Base-by-base conservation (phyloP, 1,140 invertebrate genomes). In the Microplitis mediator region DNA sequence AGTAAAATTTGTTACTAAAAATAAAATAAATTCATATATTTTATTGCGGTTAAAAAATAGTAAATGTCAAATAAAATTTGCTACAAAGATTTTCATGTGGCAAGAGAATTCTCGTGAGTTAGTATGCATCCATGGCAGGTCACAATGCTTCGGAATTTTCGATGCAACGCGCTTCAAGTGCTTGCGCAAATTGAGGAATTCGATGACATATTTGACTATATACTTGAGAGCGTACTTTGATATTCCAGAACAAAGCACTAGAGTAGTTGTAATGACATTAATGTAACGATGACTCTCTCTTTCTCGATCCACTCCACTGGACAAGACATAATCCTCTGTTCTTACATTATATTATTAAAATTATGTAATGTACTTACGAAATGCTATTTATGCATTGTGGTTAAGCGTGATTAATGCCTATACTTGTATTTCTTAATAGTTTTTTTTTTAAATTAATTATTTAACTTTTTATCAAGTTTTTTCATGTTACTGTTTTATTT, bases 141-240 rank as follows among this genome's bases (percentile, higher is more conserved):
- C 61, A 63, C 65, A 68, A 68, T 35, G 54, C 51, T 14, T 16
- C 11, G 54, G 51, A 68, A 56, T 54, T 58, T 58, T 23, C 56
- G 16, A 58, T 51, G 51, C 14, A 14, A 34, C 11, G 36, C 36
- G 51, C 51, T 56, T 35, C 16, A 68, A 68, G 54, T 68, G 65
- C 54, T 56, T 68, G 51, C 36, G 51, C 65, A 68, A 68, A 68
- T 68, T 54, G 51, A 36, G 51, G 31, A 56, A 68, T 68, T 58
- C 23, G 31, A 5, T 35, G 65, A 35, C 34, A 34, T 51, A 68
- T 23, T 39, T 45, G 56, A 54, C 16, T 56, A 58, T 60, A 61
- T 34, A 54, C 23, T 66, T 58, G 56, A 9, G 5, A 31, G 16
- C 16, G 35, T 60, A 39, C 51, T 67, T 50, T 66, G 56, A 72